Evolutionary conservation across 2,113 vertebrate species (phyloP).

Genomic region (Hymenochirus boettgeri): DNA sequence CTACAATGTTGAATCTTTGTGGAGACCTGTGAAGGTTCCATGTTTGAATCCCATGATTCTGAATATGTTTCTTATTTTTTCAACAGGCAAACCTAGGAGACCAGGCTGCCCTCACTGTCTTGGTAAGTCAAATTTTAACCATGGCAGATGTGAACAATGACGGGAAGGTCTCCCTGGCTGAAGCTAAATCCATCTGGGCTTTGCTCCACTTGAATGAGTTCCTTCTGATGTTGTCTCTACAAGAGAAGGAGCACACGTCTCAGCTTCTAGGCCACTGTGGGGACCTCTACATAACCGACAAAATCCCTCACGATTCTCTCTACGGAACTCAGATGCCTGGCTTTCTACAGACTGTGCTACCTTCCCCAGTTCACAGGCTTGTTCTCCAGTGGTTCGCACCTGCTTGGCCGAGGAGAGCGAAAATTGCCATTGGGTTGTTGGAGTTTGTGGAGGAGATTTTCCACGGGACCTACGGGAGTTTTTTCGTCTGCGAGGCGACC

Average conservation of each 20-base stretch:
- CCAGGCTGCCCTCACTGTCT: conserved; percentile 69
- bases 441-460: conserved; percentile 97
- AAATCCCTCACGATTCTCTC: conserved; percentile 72
- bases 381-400: conserved; percentile 90
- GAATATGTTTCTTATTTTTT: not conserved
- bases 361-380: conserved; percentile 61
- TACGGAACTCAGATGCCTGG: conserved; percentile 68
- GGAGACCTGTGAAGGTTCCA: too few relatives aligned
- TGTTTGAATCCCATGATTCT: too few relatives aligned
- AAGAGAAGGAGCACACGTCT: conserved; percentile 83
- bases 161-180: conserved; percentile 82
- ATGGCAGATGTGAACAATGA: conserved; percentile 87
- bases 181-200: conserved; percentile 94
- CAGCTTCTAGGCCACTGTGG: conserved; percentile 87
- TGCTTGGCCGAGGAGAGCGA: conserved; percentile 85
- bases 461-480: conserved; percentile 85
- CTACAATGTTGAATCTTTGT: too few relatives aligned
- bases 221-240: conserved; percentile 83
- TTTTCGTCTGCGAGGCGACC: conserved; percentile 87
- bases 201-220: conserved; percentile 89
- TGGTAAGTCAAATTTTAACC: conserved; percentile 77
- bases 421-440: conserved; percentile 86
- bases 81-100: conserved; percentile 83
- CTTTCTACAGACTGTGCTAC: conserved; percentile 73
- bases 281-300: conserved; percentile 87